These are phyloP conservation scores for Calameuta pallipes DNA, from an alignment of 2,888 invertebrate species.

Conservation along the genomic window DNA sequence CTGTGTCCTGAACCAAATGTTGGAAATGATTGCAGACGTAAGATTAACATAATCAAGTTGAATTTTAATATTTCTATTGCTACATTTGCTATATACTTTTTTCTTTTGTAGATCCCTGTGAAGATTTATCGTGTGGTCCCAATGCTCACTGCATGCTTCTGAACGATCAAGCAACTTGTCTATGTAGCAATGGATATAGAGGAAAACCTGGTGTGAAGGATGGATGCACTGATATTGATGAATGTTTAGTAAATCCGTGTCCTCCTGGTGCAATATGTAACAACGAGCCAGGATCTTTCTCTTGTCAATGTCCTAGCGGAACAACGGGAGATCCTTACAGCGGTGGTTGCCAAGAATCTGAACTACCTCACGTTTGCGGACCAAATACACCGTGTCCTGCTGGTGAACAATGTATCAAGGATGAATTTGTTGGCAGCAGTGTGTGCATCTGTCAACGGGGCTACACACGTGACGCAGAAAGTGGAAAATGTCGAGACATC, in stretches of 20 bases:
- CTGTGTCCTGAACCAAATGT: constrained; percentile 91
- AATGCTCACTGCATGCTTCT: constrained; percentile 91
- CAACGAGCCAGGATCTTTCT: constrained; percentile 87
- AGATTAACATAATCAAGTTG: constrained; percentile 60
- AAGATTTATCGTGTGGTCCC: constrained; percentile 84
- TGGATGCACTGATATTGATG: constrained; percentile 90
- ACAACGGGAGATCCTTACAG: constrained; percentile 84
- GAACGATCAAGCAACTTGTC: constrained; percentile 85
- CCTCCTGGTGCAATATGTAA: constrained; percentile 87
- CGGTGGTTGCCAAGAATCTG: constrained; percentile 78
- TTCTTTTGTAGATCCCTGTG: constrained; percentile 84
- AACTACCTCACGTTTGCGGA: constrained; percentile 77
- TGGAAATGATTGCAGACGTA: constrained; percentile 92
- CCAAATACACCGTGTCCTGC: constrained; percentile 81
- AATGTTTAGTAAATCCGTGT: constrained; percentile 86
- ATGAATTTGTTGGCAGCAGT: constrained; percentile 78
- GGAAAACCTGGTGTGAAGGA: constrained; percentile 73
- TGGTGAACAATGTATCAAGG: constrained; percentile 87
- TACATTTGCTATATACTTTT: constrained; percentile 14
- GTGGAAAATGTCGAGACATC: constrained; percentile 83
- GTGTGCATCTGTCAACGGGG: constrained; percentile 93
- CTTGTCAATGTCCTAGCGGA: constrained; percentile 89
- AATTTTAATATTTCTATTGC: background rate
- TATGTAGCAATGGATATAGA: constrained; percentile 85
- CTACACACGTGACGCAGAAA: constrained; percentile 80